Percentiles rank a stretch among this genome's conserved stretches.
Evolutionary conservation across 2,113 vertebrate genomes (phyloP).

Genomic region (human): DNA sequence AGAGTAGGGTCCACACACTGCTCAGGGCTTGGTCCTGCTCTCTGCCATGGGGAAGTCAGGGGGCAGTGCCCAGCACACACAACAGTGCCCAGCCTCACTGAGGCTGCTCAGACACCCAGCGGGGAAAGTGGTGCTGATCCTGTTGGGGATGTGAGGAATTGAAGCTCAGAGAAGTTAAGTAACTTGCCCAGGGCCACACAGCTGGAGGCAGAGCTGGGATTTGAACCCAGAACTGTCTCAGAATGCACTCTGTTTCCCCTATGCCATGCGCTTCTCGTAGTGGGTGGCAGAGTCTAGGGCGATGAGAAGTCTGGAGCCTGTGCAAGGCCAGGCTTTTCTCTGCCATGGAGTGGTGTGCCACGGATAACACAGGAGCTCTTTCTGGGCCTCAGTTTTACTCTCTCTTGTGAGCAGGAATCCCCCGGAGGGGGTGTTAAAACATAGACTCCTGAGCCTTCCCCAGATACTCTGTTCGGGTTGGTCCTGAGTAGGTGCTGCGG

Average conservation of each 20-base stretch:
- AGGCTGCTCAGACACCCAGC: neutral
- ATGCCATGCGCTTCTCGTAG: rapidly evolving
- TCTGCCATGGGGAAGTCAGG: neutral
- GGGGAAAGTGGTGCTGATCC: neutral
- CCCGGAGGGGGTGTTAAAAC: rapidly evolving
- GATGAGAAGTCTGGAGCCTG: neutral
- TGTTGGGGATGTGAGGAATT: neutral
- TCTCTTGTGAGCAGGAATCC: neutral
- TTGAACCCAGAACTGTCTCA: neutral
- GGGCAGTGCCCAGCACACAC: neutral
- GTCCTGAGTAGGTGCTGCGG: neutral
- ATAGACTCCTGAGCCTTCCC: neutral
- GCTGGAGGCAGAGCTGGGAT: neutral
- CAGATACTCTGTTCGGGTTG: rapidly evolving
- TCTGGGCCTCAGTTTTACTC: neutral
- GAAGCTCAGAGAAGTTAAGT: neutral
- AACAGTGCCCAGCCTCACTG: rapidly evolving
- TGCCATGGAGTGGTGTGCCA: neutral
- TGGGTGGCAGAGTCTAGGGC: neutral
- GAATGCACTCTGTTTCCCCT: neutral
- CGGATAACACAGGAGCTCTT: neutral
- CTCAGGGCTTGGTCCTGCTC: neutral
- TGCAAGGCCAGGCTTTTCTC: neutral
- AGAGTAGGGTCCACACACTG: rapidly evolving
- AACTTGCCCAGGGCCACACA: neutral